These are phyloP conservation scores for Drosophila suboccidentalis DNA, from an alignment of 2,888 invertebrate species.

Conservation along the genomic window DNA sequence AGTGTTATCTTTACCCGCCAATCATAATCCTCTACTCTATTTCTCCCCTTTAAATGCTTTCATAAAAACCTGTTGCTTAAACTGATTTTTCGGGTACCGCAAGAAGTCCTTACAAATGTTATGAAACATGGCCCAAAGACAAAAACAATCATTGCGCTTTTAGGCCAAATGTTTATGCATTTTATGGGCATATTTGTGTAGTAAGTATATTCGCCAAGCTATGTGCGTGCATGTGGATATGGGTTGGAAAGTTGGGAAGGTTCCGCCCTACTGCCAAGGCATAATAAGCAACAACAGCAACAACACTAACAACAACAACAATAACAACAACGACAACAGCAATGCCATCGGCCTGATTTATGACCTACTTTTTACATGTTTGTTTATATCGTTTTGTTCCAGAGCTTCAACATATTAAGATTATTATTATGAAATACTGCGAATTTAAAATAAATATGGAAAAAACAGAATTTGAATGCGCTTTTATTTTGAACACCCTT, in stretches of 20 bases:
- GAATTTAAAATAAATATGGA: slow-evolving; percentile 17
- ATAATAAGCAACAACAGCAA: slow-evolving; percentile 29
- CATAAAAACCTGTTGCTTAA: slow-evolving; percentile 57
- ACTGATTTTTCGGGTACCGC: background rate
- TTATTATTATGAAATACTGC: slow-evolving; percentile 15
- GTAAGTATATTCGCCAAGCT: slow-evolving; percentile 25
- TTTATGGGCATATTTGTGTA: slow-evolving; percentile 19
- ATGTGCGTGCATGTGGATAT: slow-evolving; percentile 64
- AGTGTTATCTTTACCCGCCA: background rate
- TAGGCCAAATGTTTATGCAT: slow-evolving; percentile 52
- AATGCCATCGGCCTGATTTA: slow-evolving; percentile 67
- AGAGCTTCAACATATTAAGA: slow-evolving; percentile 30
- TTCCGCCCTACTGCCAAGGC: slow-evolving; percentile 28
- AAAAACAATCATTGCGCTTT: slow-evolving; percentile 50
- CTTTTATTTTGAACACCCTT: slow-evolving; percentile 3
- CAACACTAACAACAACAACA: slow-evolving; percentile 26
- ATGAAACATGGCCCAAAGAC: slow-evolving; percentile 34
- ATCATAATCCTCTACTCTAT: background rate
- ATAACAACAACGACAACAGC: slow-evolving; percentile 30
- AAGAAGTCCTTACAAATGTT: slow-evolving; percentile 31
- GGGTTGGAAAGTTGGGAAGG: slow-evolving; percentile 24
- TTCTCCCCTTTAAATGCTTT: background rate
- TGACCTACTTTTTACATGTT: slow-evolving; percentile 65
- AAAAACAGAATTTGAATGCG: background rate
- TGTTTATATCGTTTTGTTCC: slow-evolving; percentile 55